Percentiles rank a stretch among this genome's conserved stretches.
Conservation (phyloP, 1,140 invertebrate species). For the Papilio xuthus region DNA sequence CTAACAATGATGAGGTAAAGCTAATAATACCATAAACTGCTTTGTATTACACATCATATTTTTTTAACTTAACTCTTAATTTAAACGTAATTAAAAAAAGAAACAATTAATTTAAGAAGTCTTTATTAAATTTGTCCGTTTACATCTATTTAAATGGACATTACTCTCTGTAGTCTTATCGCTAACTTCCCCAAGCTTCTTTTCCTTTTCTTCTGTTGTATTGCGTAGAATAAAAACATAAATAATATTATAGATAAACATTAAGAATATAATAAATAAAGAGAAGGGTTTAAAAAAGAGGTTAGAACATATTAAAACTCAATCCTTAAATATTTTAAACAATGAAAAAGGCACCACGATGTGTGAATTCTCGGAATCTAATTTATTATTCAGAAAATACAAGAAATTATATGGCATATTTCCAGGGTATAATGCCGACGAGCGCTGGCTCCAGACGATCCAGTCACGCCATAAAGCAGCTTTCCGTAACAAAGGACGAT, state of each 20-base stretch:
- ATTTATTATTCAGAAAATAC: conserved; percentile 28
- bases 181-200: background rate
- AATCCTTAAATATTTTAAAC: background rate
- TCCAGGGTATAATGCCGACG: conserved; percentile 74
- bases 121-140: no score
- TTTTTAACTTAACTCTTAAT: no score
- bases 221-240: no score
- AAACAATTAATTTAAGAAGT: no score
- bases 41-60: conserved; percentile 25
- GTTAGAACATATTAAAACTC: no score
- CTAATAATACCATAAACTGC: conserved; percentile 33
- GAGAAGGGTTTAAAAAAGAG: no score
- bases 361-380: background rate
- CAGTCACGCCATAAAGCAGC: conserved; percentile 79
- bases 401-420: conserved; percentile 35
- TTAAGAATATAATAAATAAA: no score
- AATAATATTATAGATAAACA: no score
- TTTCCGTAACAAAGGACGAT: conserved; percentile 76
- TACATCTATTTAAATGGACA: no score
- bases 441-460: conserved; percentile 78
- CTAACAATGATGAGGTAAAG: conserved; percentile 66
- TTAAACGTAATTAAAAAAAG: no score
- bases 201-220: background rate
- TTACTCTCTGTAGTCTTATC: no score
- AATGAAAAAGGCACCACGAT: background rate